Evolutionary conservation across 2,888 invertebrate genomes (phyloP).

Genomic region (Eumerus sabulonum): DNA sequence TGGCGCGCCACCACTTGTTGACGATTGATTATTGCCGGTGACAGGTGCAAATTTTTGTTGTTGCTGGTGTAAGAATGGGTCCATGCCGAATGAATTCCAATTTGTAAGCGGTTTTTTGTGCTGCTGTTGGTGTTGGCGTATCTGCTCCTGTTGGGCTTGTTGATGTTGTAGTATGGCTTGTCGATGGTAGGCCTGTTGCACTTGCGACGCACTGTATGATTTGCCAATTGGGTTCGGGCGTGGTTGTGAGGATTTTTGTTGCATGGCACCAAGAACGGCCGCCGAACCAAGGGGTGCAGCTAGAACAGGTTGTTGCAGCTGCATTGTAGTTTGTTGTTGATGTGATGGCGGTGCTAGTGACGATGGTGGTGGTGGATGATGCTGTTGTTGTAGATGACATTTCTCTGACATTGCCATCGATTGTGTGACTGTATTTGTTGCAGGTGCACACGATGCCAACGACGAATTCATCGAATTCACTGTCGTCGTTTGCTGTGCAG

Average conservation of each 20-base stretch:
- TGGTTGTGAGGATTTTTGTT: conserved; percentile 57
- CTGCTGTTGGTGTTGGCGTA: conserved; percentile 69
- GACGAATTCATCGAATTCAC: conserved; percentile 55
- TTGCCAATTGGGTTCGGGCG: conserved; percentile 74
- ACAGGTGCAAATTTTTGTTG: conserved; percentile 48
- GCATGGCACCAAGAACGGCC: conserved; percentile 53
- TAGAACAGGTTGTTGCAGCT: conserved; percentile 68
- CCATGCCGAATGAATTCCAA: conserved; percentile 76
- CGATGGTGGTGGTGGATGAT: conserved; percentile 9
- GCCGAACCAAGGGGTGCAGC: conserved; percentile 59
- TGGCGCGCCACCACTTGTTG: conserved; percentile 29
- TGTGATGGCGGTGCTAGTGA: conserved; percentile 36
- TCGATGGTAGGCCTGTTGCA: conserved; percentile 75
- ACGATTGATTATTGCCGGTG: conserved; percentile 37
- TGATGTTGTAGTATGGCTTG: conserved; percentile 72
- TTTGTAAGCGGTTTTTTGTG: conserved; percentile 76
- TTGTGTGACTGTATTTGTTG: conserved; percentile 20
- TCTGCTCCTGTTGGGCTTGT: conserved; percentile 70
- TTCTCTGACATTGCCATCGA: conserved; percentile 61
- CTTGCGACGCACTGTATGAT: conserved; percentile 77
- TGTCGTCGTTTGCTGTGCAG: conserved; percentile 59
- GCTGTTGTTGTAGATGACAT: conserved; percentile 47
- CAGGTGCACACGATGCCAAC: conserved; percentile 59
- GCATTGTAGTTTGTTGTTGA: conserved; percentile 56
- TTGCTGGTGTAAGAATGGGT: conserved; percentile 73